Evolutionary conservation across 1,140 invertebrate genomes (phyloP).

Genomic region (Pseudomyrmex pallidus): DNA sequence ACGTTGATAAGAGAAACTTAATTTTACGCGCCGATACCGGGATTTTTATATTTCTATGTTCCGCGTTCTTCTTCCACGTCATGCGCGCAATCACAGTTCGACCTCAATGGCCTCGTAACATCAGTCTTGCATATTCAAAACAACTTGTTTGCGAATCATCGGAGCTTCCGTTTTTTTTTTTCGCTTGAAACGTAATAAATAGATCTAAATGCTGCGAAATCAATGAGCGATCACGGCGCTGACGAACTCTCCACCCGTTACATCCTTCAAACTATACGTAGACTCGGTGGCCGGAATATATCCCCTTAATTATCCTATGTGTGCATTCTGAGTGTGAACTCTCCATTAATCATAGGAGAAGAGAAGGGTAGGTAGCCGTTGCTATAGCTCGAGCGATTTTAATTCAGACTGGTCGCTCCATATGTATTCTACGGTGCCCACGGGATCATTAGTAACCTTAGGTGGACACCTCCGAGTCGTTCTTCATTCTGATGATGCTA

Average conservation of each 20-base stretch:
- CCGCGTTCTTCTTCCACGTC: too few species aligned
- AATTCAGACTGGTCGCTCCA: slow-evolving; percentile 83
- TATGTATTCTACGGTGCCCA: slow-evolving; percentile 82
- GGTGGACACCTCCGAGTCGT: slow-evolving; percentile 84
- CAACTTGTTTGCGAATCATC: slow-evolving; percentile 24
- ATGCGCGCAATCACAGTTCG: neutral
- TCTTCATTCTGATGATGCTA: slow-evolving; percentile 84
- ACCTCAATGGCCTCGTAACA: neutral
- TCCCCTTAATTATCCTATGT: slow-evolving; percentile 86
- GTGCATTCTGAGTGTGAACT: slow-evolving; percentile 86
- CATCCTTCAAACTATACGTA: slow-evolving; percentile 82
- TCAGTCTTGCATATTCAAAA: neutral
- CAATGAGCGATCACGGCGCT: slow-evolving; percentile 28
- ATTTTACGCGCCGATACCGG: neutral
- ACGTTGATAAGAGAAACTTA: neutral
- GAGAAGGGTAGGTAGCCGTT: slow-evolving; percentile 80
- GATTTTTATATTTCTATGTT: neutral
- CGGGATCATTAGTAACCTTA: slow-evolving; percentile 85
- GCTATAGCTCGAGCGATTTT: slow-evolving; percentile 82
- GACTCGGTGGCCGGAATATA: slow-evolving; percentile 85
- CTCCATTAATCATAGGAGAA: slow-evolving; percentile 85
- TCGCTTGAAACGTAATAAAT: slow-evolving; percentile 18
- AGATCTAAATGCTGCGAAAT: slow-evolving; percentile 49
- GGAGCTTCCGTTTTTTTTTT: slow-evolving; percentile 12
- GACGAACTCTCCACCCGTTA: slow-evolving; percentile 80